A percentile compares a stretch with the other conserved stretches of the same genome.
Evolutionary conservation across 2,797 vertebrate species (phyloP).

Genomic region (Poeciliopsis paucimaculata): DNA sequence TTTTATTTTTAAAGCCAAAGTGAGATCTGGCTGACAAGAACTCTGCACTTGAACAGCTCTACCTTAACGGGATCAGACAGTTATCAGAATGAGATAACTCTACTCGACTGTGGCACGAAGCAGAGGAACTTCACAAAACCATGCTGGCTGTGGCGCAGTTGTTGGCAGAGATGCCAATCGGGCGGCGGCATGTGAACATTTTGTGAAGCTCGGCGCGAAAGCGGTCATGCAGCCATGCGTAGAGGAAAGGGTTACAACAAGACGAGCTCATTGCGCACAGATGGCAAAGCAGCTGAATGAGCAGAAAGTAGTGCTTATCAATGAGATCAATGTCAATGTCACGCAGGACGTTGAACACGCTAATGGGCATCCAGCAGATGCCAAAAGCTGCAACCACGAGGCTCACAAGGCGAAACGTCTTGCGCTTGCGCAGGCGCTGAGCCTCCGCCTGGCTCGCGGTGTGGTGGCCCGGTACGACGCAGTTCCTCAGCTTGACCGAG

Average conservation of each 20-base stretch:
- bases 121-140: constrained; percentile 76
- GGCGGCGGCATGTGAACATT: constrained; percentile 84
- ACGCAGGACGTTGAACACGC: constrained; percentile 88
- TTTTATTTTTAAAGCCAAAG: background rate
- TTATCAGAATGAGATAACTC: background rate
- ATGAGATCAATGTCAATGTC: constrained; percentile 89
- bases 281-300: constrained; percentile 90
- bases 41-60: background rate
- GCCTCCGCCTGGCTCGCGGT: constrained; percentile 85
- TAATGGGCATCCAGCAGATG: constrained; percentile 90
- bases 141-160: constrained; percentile 82
- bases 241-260: constrained; percentile 91
- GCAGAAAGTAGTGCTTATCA: constrained; percentile 87
- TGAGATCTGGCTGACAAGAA: background rate
- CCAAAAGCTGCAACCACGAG: constrained; percentile 88
- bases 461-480: constrained; percentile 86
- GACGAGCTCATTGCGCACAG: constrained; percentile 91
- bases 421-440: constrained; percentile 85
- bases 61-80: background rate
- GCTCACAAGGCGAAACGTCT: constrained; percentile 87
- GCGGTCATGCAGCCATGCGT: constrained; percentile 90
- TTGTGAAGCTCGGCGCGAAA: constrained; percentile 86
- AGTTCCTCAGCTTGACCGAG: constrained; percentile 87
- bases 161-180: constrained; percentile 81
- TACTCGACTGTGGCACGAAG: background rate